Evolutionary conservation across 2,888 invertebrate genomes (phyloP).

Genomic region (Meloe dianella): DNA sequence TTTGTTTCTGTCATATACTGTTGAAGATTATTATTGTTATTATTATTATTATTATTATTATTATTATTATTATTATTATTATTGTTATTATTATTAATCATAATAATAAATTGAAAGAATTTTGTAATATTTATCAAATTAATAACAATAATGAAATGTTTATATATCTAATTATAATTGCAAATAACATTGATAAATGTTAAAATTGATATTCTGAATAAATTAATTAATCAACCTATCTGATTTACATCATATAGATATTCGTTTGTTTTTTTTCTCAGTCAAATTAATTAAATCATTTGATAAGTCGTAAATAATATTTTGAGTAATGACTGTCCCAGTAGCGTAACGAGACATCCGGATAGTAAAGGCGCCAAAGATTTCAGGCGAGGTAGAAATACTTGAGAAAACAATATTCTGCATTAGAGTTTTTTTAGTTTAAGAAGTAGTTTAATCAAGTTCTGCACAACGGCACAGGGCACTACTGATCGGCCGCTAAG

Average conservation of each 20-base stretch:
- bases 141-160: neutral
- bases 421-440: too few relatives aligned
- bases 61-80: neutral
- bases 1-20: constrained; percentile 30
- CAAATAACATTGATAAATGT: neutral
- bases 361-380: too few relatives aligned
- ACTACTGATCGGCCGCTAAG: too few relatives aligned
- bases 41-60: constrained; percentile 1
- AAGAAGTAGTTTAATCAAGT: too few relatives aligned
- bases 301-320: neutral
- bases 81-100: neutral
- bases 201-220: neutral
- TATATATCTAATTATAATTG: neutral
- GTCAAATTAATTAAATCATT: neutral
- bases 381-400: too few relatives aligned
- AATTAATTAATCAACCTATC: neutral
- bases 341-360: too few relatives aligned
- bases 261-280: neutral
- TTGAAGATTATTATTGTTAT: constrained; percentile 5
- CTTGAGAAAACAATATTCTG: too few relatives aligned
- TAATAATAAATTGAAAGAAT: neutral
- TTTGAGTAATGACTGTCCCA: too few relatives aligned
- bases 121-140: constrained; percentile 8
- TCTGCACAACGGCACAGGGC: too few relatives aligned
- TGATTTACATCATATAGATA: neutral